Percentiles rank a stretch among this genome's conserved stretches.
phyloP scores from a whole-genome alignment of 2,113 vertebrate genomes.

The Echinops telfairi region DNA sequence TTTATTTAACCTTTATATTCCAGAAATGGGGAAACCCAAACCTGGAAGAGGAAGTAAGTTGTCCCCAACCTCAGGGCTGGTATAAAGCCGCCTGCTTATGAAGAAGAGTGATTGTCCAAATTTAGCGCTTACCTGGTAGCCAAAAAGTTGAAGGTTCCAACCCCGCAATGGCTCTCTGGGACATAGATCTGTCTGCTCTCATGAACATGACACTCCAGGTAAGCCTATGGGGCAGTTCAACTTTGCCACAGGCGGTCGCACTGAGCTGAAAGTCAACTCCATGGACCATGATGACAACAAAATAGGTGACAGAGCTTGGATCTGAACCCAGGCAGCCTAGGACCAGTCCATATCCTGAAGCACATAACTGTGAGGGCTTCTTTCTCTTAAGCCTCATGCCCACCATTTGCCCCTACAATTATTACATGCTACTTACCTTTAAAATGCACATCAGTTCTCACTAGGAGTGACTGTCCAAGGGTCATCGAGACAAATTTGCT shows the following conservation, averaged over 20 bases:
- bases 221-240: background rate
- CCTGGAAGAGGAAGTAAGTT: background rate
- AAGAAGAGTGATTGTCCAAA: background rate
- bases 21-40: rapidly evolving
- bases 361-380: rapidly evolving
- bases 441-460: background rate
- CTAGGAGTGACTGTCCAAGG: background rate
- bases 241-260: background rate
- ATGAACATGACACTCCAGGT: background rate
- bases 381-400: background rate
- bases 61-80: background rate
- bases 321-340: background rate
- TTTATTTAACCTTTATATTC: background rate
- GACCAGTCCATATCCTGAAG: background rate
- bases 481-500: background rate
- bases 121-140: background rate
- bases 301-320: background rate
- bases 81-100: background rate
- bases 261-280: background rate
- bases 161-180: background rate
- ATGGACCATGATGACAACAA: background rate
- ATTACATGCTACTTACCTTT: background rate
- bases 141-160: background rate
- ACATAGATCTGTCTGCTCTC: background rate
- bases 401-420: background rate